Percentiles rank a stretch among this genome's conserved stretches.
Conservation (phyloP, 2,113 vertebrate species). For the Tetrax tetrax region DNA sequence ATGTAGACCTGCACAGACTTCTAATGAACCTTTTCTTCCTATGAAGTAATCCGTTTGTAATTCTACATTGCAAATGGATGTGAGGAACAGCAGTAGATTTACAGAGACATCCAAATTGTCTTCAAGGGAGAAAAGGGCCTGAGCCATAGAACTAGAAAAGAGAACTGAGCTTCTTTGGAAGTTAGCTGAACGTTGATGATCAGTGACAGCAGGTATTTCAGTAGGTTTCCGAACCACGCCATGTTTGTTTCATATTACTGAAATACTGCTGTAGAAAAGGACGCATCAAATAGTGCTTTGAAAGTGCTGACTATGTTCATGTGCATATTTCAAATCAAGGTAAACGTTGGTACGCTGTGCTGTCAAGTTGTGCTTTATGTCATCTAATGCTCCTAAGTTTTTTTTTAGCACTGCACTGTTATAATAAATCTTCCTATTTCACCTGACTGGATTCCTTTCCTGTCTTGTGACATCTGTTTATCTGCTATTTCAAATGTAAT, state of each 20-base stretch:
- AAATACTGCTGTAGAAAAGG: not conserved
- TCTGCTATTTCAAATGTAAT: not conserved
- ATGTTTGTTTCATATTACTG: not conserved
- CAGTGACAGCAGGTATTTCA: not conserved
- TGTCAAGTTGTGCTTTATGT: conserved; percentile 13
- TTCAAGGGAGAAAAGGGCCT: conserved; percentile 24
- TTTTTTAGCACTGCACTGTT: not conserved
- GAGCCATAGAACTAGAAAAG: not conserved
- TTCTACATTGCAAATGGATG: conserved; percentile 25
- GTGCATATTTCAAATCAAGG: conserved; percentile 23
- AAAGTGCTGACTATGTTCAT: conserved; percentile 16
- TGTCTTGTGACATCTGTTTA: not conserved
- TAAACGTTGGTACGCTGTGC: not conserved
- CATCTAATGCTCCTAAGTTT: not conserved
- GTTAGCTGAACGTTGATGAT: not conserved
- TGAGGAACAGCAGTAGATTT: not conserved
- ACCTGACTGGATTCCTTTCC: not conserved
- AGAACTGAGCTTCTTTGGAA: not conserved
- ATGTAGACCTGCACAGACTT: not conserved
- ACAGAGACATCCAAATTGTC: not conserved
- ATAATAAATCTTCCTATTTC: not conserved
- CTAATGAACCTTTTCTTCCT: conserved; percentile 35
- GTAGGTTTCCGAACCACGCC: not conserved
- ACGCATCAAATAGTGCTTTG: not conserved
- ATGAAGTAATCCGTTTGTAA: not conserved